phyloP scores from a whole-genome alignment of 2,888 invertebrate species.

The Drosophila meridionalis region DNA sequence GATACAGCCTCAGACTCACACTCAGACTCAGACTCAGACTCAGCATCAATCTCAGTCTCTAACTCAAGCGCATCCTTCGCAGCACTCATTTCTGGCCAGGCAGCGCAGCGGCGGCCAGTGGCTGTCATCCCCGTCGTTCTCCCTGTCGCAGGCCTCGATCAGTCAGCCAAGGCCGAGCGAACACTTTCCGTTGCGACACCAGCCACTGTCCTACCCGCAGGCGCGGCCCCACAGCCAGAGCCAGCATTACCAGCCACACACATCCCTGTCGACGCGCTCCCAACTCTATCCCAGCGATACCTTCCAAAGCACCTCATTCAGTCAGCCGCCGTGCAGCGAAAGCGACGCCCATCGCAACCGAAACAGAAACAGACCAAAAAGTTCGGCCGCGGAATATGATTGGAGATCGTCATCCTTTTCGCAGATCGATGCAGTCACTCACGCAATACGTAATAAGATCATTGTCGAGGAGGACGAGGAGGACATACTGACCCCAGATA shows the following conservation, averaged over 20 bases:
- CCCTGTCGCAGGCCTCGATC: slow-evolving; percentile 49
- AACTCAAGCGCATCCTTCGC: slow-evolving; percentile 27
- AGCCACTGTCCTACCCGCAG: slow-evolving; percentile 70
- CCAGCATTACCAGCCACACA: slow-evolving; percentile 6
- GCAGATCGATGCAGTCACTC: slow-evolving; percentile 75
- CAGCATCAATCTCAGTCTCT: slow-evolving; percentile 19
- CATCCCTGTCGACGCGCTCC: slow-evolving; percentile 11
- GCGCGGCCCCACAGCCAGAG: slow-evolving; percentile 46
- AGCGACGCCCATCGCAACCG: slow-evolving; percentile 24
- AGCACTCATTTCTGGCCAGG: slow-evolving; percentile 38
- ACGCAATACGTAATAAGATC: slow-evolving; percentile 82
- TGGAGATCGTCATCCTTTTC: slow-evolving; percentile 64
- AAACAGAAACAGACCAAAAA: slow-evolving; percentile 32
- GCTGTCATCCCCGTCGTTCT: slow-evolving; percentile 61
- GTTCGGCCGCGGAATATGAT: slow-evolving; percentile 62
- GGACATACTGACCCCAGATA: slow-evolving; percentile 83
- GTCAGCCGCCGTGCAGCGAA: slow-evolving; percentile 47
- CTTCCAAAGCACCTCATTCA: slow-evolving; percentile 68
- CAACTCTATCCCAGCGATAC: slow-evolving; percentile 41
- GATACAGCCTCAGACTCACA: slow-evolving; percentile 23
- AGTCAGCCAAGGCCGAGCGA: slow-evolving; percentile 52
- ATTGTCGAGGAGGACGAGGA: slow-evolving; percentile 83
- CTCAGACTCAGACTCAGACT: not conserved
- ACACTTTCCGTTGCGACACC: slow-evolving; percentile 69
- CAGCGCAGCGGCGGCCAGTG: slow-evolving; percentile 53